Evolutionary conservation across 2,113 vertebrate species (phyloP), one percentile per base, ranked within the genome.

Genomic region (Gymnorhina tibicen): DNA sequence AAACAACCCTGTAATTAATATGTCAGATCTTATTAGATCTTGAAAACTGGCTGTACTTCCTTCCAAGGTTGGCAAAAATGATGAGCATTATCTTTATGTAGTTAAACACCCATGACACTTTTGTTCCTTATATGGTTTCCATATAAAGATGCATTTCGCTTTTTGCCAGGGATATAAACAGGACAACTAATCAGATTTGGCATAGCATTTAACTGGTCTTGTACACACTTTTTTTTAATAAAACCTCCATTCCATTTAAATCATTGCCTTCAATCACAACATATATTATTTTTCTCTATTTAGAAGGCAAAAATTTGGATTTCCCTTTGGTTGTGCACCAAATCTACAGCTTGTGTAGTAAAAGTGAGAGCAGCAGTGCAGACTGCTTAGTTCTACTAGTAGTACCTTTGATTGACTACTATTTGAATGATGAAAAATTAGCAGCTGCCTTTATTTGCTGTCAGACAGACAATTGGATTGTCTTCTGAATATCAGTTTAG

Each of bases 1-100:
- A 95, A 91, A 70, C 81, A 96, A 85, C 14, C 15, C 47, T 82
- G 76, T 95, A 96, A 97, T 97, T 97, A 95, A 88, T 92, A 87
- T 88, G 85, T 95, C 95, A 93, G 85, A 62, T 90, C 64, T 81
- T 90, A 85, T 95, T 95, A 86, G 46, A 66, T 64, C 49, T 88
- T 66, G 30, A 66, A 94, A 95, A 81, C 41, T 89, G 69, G 6
- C 55, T 81, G 27, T 50, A 87, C 32, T 88, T 94, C 70, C 85
- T 85, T 93, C 89, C 12, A 27, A 85, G 41, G 18, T 12, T 93
- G 52, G 52, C 28, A 89, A 81, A 92, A 87, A 75, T 64, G 26
- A 86, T 5, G 20, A 85, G 17, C 17, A 33, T 75, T 93, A 89
- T 58, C 64, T 77, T 9, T 20, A 52, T n/a, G 10, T 23, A 26